Evolutionary conservation across 2,797 vertebrate genomes (phyloP).

Genomic region (Selene dorsalis): DNA sequence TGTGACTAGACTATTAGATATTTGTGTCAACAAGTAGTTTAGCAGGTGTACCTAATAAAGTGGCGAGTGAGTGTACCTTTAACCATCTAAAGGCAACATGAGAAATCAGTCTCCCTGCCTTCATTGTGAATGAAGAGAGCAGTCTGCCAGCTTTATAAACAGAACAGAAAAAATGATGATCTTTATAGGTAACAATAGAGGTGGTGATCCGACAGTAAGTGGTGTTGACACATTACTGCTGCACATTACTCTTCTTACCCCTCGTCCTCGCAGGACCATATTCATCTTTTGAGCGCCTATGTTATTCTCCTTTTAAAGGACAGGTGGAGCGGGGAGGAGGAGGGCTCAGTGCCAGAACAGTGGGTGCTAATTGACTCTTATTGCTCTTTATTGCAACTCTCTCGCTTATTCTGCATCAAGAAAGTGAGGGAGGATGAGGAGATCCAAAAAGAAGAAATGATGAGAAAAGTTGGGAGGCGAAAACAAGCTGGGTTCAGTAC

Average conservation of each 20-base stretch:
- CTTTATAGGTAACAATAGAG: conserved; percentile 47
- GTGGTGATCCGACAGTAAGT: conserved; percentile 52
- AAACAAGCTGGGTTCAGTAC: conserved; percentile 11
- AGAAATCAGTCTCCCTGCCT: conserved; percentile 20
- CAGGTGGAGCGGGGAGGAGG: background rate
- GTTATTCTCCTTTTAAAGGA: conserved; percentile 23
- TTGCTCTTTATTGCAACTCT: conserved; percentile 40
- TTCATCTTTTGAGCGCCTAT: conserved; percentile 56
- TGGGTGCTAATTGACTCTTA: conserved; percentile 28
- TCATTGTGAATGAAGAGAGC: conserved; percentile 24
- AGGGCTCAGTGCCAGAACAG: conserved; percentile 11
- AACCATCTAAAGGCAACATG: background rate
- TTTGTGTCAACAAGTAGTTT: no score
- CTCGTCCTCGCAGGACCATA: conserved; percentile 32
- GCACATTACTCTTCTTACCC: conserved; percentile 53
- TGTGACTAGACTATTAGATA: no score
- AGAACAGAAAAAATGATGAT: conserved; percentile 41
- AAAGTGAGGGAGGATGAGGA: background rate
- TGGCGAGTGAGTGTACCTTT: no score
- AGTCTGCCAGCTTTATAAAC: conserved; percentile 36
- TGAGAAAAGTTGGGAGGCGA: conserved; percentile 19
- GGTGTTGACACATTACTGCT: conserved; percentile 54
- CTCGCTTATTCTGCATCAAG: background rate
- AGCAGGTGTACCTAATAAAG: no score
- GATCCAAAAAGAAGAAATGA: conserved; percentile 5